These are phyloP conservation scores for Rana temporaria DNA, from an alignment of 2,113 vertebrate genomes.

Conservation along the genomic window DNA sequence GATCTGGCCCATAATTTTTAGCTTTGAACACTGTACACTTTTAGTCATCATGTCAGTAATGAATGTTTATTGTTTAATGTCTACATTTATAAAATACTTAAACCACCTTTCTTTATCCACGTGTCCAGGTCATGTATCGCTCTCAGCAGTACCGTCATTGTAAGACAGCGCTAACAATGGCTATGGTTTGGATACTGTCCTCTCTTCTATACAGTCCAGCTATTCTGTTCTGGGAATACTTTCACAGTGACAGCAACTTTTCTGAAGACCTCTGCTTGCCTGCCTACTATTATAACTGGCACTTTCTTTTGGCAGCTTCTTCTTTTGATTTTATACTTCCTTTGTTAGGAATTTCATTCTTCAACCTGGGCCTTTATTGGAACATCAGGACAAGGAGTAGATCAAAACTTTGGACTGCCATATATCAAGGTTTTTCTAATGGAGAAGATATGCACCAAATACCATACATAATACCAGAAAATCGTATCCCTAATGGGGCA, in stretches of 20 bases:
- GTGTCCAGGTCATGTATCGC: constrained; percentile 27
- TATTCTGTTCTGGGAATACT: constrained; percentile 79
- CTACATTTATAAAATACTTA: too few species aligned
- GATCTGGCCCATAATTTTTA: too few species aligned
- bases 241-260: constrained; percentile 16
- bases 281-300: constrained; percentile 81
- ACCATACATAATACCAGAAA: constrained; percentile 2
- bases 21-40: too few species aligned
- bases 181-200: constrained; percentile 81
- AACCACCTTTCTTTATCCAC: neutral
- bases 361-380: constrained; percentile 86
- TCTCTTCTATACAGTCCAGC: constrained; percentile 87
- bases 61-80: too few species aligned
- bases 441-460: neutral
- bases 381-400: constrained; percentile 78
- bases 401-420: constrained; percentile 36
- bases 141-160: constrained; percentile 11
- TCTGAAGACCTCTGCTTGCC: constrained; percentile 67
- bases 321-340: constrained; percentile 88
- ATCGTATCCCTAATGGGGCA: neutral
- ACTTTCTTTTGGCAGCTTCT: constrained; percentile 81
- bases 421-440: neutral
- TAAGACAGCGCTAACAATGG: constrained; percentile 77
- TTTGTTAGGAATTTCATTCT: constrained; percentile 81
- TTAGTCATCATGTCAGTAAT: too few species aligned